These are phyloP conservation scores for Oceanites oceanicus DNA, from an alignment of 2,113 vertebrate genomes.

Conservation along the genomic window DNA sequence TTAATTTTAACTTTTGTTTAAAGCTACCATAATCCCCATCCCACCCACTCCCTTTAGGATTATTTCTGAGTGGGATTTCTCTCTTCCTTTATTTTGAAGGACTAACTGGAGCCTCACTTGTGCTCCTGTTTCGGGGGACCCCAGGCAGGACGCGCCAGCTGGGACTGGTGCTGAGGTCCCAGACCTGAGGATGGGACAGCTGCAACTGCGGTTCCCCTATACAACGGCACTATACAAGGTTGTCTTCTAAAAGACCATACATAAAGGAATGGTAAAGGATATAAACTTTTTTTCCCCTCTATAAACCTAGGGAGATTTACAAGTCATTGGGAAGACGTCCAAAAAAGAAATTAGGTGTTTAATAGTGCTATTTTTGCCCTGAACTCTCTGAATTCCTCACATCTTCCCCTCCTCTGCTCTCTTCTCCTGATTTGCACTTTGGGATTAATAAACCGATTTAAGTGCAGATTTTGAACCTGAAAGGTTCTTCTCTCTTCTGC, in stretches of 20 bases:
- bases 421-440: background rate
- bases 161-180: background rate
- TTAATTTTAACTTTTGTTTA: background rate
- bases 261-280: background rate
- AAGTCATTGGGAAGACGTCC: slow-evolving; percentile 7
- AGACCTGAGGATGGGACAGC: background rate
- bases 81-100: background rate
- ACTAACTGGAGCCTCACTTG: background rate
- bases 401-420: background rate
- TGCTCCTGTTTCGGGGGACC: background rate
- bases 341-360: slow-evolving; percentile 14
- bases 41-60: background rate
- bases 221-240: background rate
- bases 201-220: background rate
- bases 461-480: background rate
- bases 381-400: background rate
- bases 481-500: background rate
- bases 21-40: background rate
- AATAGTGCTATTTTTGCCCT: slow-evolving; percentile 4
- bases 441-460: background rate
- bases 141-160: rapidly evolving
- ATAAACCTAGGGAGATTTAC: background rate
- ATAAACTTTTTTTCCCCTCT: background rate
- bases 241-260: background rate
- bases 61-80: background rate